Evolutionary conservation across 92 coral and sea anemone species (phyloP).

Genomic region (Muricea muricata): DNA sequence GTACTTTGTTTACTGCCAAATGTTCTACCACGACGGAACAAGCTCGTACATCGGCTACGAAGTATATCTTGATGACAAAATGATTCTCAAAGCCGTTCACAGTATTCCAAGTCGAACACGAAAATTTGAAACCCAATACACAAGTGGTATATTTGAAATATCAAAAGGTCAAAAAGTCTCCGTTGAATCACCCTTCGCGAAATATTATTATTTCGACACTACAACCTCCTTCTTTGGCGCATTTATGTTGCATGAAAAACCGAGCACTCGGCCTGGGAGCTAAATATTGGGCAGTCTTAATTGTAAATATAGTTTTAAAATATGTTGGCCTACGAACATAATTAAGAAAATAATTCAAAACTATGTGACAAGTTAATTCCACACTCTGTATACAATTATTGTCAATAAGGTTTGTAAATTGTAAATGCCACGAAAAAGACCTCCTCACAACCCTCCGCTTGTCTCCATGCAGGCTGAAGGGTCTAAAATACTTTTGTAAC

Average conservation of each 20-base stretch:
- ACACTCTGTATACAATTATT: no score
- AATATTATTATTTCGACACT: conserved; percentile 43
- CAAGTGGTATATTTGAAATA: conserved; percentile 71
- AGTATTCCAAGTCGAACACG: conserved; percentile 44
- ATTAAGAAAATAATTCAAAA: no score
- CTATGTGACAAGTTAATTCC: no score
- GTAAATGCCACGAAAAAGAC: no score
- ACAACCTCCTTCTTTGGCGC: conserved; percentile 79
- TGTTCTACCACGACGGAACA: conserved; percentile 87
- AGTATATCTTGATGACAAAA: conserved; percentile 66
- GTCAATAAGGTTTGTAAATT: no score
- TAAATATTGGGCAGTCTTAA: no score
- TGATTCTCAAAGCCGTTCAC: conserved; percentile 74
- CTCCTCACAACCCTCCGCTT: no score
- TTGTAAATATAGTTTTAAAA: no score
- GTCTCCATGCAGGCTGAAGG: no score
- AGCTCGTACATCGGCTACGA: conserved; percentile 68
- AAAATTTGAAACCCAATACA: conserved; percentile 71
- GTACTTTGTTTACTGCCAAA: conserved; percentile 91
- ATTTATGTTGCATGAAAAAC: conserved; percentile 66
- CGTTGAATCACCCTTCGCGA: conserved; percentile 36
- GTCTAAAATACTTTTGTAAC: no score
- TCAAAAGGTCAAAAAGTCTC: conserved; percentile 63
- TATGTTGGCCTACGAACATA: no score
- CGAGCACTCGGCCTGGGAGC: no score